Conservation (phyloP, 92 coral and sea anemone species). For the Porites divaricata region DNA sequence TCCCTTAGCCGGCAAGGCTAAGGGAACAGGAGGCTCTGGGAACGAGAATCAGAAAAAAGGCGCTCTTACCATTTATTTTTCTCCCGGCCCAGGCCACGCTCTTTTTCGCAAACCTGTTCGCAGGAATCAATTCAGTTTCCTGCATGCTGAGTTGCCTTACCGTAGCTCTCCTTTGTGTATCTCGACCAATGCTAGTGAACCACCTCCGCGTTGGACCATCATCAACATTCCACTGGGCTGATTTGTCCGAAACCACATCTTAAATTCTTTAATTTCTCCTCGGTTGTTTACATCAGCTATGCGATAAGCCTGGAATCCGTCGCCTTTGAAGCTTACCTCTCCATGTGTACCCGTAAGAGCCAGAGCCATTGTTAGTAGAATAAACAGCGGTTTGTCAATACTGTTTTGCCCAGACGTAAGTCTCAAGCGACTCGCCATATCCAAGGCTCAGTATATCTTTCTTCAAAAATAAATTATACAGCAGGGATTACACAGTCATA, state of each 20-base stretch:
- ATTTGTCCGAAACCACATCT: constrained; percentile 44
- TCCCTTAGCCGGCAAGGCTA: too few relatives aligned
- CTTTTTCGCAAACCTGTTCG: too few relatives aligned
- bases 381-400: neutral
- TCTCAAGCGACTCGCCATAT: neutral
- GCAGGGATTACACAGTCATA: too few relatives aligned
- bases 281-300: neutral
- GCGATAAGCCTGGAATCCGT: constrained; percentile 12
- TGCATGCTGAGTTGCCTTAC: constrained; percentile 1
- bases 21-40: too few relatives aligned
- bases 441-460: neutral
- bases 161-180: constrained; percentile 27
- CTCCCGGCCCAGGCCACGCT: too few relatives aligned
- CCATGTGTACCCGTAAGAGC: neutral
- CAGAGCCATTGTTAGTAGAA: neutral
- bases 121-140: too few relatives aligned
- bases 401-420: neutral
- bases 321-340: constrained; percentile 14
- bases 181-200: constrained; percentile 13
- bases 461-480: too few relatives aligned
- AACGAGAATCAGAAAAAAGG: too few relatives aligned
- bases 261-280: constrained; percentile 5
- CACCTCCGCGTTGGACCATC: constrained; percentile 20
- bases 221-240: constrained; percentile 27
- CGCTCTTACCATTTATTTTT: too few relatives aligned